Evolutionary conservation across 1,140 invertebrate species (phyloP), one percentile per base, ranked within the genome.

Genomic region (Potamilus streckersoni): DNA sequence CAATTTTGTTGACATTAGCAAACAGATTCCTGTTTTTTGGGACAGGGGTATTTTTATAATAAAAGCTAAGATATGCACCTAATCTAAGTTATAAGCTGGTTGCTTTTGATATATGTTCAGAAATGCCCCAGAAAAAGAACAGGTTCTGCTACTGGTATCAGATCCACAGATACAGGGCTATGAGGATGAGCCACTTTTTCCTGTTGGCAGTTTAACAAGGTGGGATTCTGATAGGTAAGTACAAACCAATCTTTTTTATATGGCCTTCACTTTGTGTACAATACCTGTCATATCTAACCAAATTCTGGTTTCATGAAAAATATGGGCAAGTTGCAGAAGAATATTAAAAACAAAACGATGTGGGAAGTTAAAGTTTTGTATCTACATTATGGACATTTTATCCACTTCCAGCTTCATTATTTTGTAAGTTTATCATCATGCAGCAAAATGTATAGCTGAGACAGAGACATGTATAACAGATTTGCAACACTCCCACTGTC

Each of bases 101-200:
- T 38, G 4, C 19, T 0, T 16, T 55, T 20, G 65, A 55, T 56
- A n/a, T 27, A 66, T 71, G n/a, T 62, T 62, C 62, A 78, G 55
- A 74, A 84, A 80, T 62, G 69, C 76, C 60, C 23, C 68, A 66
- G 71, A 80, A 17, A 77, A 85, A 72, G 80, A 84, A 58, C 78
- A 86, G 68, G 82, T 86, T 78, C 91, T 97, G 58, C 88, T 98
- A 27, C 91, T 98, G 49, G 94, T 97, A 62, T 95, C 96, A n/a
- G 97, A 98, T 91, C 96, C 96, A 31, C 97, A 98, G 90, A 93
- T 98, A 78, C 92, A 96, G 80, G 96, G 96, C 3, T 92, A 95
- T 79, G 87, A 92, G 67, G 92, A 93, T 89, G 94, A 95, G 88
- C 89, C 90, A 65, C 23, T 76, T 82, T 89, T 92, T 81, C 89